A percentile compares a stretch with the other conserved stretches of the same genome.
phyloP scores from a whole-genome alignment of 2,888 invertebrate genomes.

The Iphiclides podalirius region DNA sequence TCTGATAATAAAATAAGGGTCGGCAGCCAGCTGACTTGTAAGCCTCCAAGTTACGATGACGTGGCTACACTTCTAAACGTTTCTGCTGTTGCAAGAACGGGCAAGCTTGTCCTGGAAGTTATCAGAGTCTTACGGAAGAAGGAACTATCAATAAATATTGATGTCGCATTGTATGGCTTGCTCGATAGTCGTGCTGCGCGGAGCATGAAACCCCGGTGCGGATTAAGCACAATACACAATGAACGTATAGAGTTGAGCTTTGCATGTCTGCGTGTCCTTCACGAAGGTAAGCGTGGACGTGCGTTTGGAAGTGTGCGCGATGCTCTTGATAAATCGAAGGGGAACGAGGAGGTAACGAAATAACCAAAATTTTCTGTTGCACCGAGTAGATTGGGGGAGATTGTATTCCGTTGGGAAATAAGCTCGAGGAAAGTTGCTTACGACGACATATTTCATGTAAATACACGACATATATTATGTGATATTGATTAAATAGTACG shows the following conservation, averaged over 20 bases:
- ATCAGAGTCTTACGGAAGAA: too few species aligned
- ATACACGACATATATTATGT: slow-evolving; percentile 12
- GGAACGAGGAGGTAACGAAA: too few species aligned
- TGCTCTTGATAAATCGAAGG: background rate
- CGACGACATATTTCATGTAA: slow-evolving; percentile 3
- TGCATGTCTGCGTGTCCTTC: background rate
- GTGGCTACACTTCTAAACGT: too few species aligned
- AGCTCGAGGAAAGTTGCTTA: slow-evolving; percentile 4
- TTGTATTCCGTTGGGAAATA: background rate
- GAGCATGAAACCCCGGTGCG: background rate
- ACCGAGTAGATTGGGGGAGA: background rate
- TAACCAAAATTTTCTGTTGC: too few species aligned
- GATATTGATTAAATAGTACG: slow-evolving; percentile 8
- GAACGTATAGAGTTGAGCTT: too few species aligned
- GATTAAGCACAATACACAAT: background rate
- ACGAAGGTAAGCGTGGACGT: too few species aligned
- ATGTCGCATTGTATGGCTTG: too few species aligned
- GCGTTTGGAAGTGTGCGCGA: too few species aligned
- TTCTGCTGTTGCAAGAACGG: too few species aligned
- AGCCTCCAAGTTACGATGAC: background rate
- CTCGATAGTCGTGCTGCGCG: background rate
- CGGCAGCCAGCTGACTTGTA: background rate
- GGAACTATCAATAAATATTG: too few species aligned
- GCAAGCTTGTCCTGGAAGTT: too few species aligned
- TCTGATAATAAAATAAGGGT: background rate